Evolutionary conservation across 2,113 vertebrate species (phyloP).

Genomic region (Megaleporinus macrocephalus): DNA sequence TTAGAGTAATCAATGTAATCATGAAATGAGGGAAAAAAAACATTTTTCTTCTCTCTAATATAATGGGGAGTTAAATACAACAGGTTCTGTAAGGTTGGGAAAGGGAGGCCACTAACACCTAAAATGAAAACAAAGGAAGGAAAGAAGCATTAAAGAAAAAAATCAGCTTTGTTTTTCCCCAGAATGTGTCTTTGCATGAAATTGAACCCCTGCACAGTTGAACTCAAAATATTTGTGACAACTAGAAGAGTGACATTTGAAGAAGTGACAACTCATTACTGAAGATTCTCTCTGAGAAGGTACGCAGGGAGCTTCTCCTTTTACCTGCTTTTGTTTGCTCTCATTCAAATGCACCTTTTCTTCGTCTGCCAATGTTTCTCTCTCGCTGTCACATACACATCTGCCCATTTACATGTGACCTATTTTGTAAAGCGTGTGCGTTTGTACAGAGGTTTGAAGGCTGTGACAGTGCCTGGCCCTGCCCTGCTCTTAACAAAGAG

Average conservation of each 20-base stretch:
- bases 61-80: conserved; percentile 22
- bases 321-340: conserved; percentile 15
- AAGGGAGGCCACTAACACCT: not conserved
- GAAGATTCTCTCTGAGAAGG: conserved; percentile 42
- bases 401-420: conserved; percentile 67
- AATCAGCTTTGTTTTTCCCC: not conserved
- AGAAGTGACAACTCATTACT: conserved; percentile 62
- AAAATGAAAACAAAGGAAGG: conserved; percentile 4
- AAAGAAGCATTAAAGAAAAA: not conserved
- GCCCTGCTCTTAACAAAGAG: conserved; percentile 73
- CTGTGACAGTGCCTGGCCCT: conserved; percentile 59
- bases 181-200: not conserved
- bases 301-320: not conserved
- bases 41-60: not conserved
- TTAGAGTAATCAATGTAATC: conserved; percentile 35
- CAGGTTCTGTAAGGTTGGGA: not conserved
- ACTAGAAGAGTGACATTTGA: conserved; percentile 55
- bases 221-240: conserved; percentile 6
- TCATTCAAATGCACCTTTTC: conserved; percentile 14
- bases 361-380: conserved; percentile 20
- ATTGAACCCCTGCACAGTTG: conserved; percentile 11
- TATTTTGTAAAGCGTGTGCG: conserved; percentile 60
- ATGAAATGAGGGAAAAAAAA: conserved; percentile 19
- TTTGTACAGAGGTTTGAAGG: conserved; percentile 57
- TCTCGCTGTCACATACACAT: conserved; percentile 39